Evolutionary conservation across 2,113 vertebrate genomes (phyloP), one percentile per base, ranked within the genome.

Genomic region (Enhydra lutris): DNA sequence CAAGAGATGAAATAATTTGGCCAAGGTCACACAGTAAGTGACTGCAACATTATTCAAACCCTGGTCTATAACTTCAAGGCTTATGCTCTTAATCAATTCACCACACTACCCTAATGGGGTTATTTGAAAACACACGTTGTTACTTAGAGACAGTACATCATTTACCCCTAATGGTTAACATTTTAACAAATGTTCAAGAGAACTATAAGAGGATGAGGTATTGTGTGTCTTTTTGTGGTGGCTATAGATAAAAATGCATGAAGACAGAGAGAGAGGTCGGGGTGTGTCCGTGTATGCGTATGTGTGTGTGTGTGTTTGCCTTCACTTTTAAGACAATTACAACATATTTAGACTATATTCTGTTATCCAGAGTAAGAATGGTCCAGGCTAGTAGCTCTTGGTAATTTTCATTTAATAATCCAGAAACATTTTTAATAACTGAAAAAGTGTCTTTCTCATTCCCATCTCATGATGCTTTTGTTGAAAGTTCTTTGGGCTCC

Each of bases 1-100:
- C 17, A 74, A 74, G 57, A 96, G 55, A 87, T 88, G 63, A 97
- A 94, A 74, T 78, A 78, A 81, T 91, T 89, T 92, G 47, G 24
- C 61, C 39, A 87, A 89, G 14, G 65, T 83, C n/a, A 42, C 2
- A 26, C 0, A 47, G 65, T 81, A 94, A 91, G 34, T 84, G 36
- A 13, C 31, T 45, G 29, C 23, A 57, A 31, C 74, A 82, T 89
- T 79, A 36, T 26, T 95, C 31, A 97, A 39, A 90, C 9, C 0
- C 10, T 84, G 26, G 21, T 42, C 42, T 79, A 63, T 42, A 95
- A 80, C 63, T 78, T 26, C 31, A 95, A 57, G 24, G 8, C 21
- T 52, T 15, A 31, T 1, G 4, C 1, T 84, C 74, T 86, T 87
- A 90, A 91, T 82, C 55, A 96, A 57, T 83, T 39, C 10, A 29